Percentiles rank a stretch among this genome's conserved stretches.
phyloP scores from a whole-genome alignment of 2,797 vertebrate species.

The Toxotes lorentzi region DNA sequence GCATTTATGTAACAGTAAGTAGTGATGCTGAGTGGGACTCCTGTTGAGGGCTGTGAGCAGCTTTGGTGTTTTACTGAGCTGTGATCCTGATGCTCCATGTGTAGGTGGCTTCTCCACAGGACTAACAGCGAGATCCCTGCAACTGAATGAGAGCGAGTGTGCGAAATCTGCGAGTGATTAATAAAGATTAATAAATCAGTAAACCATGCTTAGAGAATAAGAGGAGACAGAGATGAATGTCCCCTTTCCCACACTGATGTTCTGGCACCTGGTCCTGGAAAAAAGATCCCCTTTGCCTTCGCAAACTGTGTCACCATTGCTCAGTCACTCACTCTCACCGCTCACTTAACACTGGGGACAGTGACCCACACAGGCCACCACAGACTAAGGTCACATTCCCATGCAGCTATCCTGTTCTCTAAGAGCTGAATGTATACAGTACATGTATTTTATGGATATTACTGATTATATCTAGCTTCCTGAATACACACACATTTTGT shows the following conservation, averaged over 20 bases:
- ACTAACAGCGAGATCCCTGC: slow-evolving; percentile 69
- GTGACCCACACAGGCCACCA: slow-evolving; percentile 66
- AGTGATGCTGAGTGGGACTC: slow-evolving; percentile 79
- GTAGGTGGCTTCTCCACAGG: slow-evolving; percentile 84
- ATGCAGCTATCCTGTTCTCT: slow-evolving; percentile 51
- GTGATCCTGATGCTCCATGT: slow-evolving; percentile 79
- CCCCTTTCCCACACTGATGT: slow-evolving; percentile 57
- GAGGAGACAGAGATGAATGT: slow-evolving; percentile 18
- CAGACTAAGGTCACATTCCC: slow-evolving; percentile 72
- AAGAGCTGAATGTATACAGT: slow-evolving; percentile 32
- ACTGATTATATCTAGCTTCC: slow-evolving; percentile 37
- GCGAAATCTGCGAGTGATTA: slow-evolving; percentile 34
- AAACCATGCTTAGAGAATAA: not conserved
- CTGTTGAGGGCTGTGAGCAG: slow-evolving; percentile 61
- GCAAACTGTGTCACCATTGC: slow-evolving; percentile 47
- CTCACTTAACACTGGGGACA: slow-evolving; percentile 73
- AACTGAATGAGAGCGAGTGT: slow-evolving; percentile 65
- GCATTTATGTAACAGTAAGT: slow-evolving; percentile 84
- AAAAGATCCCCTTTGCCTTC: slow-evolving; percentile 57
- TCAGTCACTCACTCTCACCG: slow-evolving; percentile 50
- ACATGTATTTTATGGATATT: slow-evolving; percentile 35
- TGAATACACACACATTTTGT: slow-evolving; percentile 35
- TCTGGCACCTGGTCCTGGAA: slow-evolving; percentile 63
- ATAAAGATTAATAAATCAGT: slow-evolving; percentile 36
- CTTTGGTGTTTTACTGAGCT: slow-evolving; percentile 65